Evolutionary conservation across 2,888 invertebrate species (phyloP).

Genomic region (Antitype chi): DNA sequence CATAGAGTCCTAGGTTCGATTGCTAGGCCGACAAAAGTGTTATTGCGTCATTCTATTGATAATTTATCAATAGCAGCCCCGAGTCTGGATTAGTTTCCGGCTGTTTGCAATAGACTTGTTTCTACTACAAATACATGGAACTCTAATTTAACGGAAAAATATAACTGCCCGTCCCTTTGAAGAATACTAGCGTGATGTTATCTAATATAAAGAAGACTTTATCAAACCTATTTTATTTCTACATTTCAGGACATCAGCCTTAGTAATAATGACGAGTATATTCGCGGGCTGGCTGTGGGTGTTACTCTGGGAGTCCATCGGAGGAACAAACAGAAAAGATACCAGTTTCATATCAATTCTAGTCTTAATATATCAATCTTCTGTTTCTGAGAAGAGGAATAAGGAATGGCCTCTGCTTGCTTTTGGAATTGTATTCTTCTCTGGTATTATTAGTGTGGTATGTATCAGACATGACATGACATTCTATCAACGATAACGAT

Average conservation of each 20-base stretch:
- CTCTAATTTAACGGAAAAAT: background rate
- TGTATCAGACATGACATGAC: conserved; percentile 59
- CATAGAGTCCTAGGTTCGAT: background rate
- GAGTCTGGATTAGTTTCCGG: background rate
- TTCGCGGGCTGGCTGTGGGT: conserved; percentile 91
- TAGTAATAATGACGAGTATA: conserved; percentile 90
- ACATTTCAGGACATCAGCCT: conserved; percentile 90
- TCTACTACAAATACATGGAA: background rate
- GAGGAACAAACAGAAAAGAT: conserved; percentile 83
- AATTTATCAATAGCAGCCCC: background rate
- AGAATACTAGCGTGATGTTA: background rate
- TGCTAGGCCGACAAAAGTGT: background rate
- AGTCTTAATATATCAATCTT: conserved; percentile 91
- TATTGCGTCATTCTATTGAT: background rate
- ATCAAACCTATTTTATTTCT: background rate
- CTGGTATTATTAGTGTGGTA: conserved; percentile 92
- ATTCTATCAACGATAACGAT: too few species aligned
- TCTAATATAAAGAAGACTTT: background rate
- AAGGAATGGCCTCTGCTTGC: conserved; percentile 91
- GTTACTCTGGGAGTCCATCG: conserved; percentile 89
- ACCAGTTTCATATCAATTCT: conserved; percentile 91
- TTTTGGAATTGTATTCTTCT: conserved; percentile 89
- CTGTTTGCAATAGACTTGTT: background rate
- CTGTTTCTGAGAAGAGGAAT: conserved; percentile 83
- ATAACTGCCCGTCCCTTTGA: background rate